phyloP scores from a whole-genome alignment of 2,797 vertebrate species.

The Decapterus maruadsi region DNA sequence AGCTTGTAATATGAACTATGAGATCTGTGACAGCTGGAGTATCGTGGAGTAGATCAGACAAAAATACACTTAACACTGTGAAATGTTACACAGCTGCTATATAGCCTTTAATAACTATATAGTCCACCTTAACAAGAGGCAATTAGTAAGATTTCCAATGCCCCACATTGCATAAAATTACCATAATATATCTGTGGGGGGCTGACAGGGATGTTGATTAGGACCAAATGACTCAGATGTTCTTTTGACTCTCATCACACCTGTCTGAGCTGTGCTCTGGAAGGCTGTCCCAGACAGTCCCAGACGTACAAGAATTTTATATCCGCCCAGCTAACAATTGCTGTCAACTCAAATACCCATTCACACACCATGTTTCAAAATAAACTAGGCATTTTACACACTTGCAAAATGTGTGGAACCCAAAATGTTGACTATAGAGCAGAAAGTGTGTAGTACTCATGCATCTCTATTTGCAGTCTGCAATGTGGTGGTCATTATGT shows the following conservation, averaged over 20 bases:
- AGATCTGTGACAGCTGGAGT: constrained; percentile 39
- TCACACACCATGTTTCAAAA: not conserved
- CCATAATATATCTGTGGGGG: constrained; percentile 37
- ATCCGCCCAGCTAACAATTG: constrained; percentile 9
- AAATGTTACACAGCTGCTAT: constrained; percentile 34
- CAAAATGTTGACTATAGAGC: not conserved
- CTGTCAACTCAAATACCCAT: constrained; percentile 13
- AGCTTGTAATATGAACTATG: constrained; percentile 22
- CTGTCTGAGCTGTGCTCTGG: constrained; percentile 22
- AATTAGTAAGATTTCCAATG: constrained; percentile 44
- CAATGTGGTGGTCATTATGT: too few species aligned
- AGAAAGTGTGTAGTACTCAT: too few species aligned
- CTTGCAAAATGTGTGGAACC: not conserved
- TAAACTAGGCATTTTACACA: not conserved
- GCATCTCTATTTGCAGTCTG: too few species aligned
- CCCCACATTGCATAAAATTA: constrained; percentile 39
- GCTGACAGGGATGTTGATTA: constrained; percentile 43
- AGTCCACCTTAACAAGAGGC: constrained; percentile 26
- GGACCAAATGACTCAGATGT: constrained; percentile 37
- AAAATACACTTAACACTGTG: constrained; percentile 28
- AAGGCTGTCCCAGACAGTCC: constrained; percentile 5
- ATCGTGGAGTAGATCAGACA: not conserved
- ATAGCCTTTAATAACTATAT: constrained; percentile 37
- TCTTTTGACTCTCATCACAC: constrained; percentile 21
- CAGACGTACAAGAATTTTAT: constrained; percentile 6